Evolutionary conservation across 2,888 invertebrate species (phyloP), one percentile per base, ranked within the genome.

Genomic region (Trissonchulus sp.): DNA sequence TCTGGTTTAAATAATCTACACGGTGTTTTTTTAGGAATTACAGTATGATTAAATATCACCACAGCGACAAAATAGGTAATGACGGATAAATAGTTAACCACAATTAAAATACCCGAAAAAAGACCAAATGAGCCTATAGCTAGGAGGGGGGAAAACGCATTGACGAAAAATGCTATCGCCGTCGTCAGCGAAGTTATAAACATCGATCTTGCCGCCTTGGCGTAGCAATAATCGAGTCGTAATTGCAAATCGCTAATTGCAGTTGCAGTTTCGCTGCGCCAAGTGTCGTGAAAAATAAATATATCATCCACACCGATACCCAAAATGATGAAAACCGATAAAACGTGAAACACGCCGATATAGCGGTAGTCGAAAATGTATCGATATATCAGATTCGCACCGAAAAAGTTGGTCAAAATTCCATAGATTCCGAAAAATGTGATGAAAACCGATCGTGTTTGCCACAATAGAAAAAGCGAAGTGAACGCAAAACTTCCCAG

Each of bases 321-420:
- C 1, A 84, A 80, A 33, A 84, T 83, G 65, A 84, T 82, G 77
- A 84, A 84, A 28, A 84, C 77, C 23, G 84, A 79, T 35, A 84
- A 80, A 1, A 83, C 81, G 76, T 84, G 83, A 76, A 84, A 84
- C 73, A 83, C 81, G 60, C 84, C 84, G 75, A 84, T 83, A 79
- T 75, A 75, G n/a, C 63, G 76, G 76, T 80, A 82, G 8, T 80
- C 80, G 63, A 76, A 75, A 33, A 78, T 37, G 33, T 75, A 75
- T 33, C 80, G 71, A 77, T 80, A 80, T 48, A 80, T 63, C 37
- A 80, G 63, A 72, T 80, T 80, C 65, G 79, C 77, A 23, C 74
- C 75, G 23, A 63, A 73, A 73, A 80, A 80, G n/a, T 77, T 74
- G 8, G 77, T 77, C 28, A 79, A 31, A 37, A 80, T 77, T 38